phyloP scores from a whole-genome alignment of 2,113 vertebrate species.

The Passer montanus region DNA sequence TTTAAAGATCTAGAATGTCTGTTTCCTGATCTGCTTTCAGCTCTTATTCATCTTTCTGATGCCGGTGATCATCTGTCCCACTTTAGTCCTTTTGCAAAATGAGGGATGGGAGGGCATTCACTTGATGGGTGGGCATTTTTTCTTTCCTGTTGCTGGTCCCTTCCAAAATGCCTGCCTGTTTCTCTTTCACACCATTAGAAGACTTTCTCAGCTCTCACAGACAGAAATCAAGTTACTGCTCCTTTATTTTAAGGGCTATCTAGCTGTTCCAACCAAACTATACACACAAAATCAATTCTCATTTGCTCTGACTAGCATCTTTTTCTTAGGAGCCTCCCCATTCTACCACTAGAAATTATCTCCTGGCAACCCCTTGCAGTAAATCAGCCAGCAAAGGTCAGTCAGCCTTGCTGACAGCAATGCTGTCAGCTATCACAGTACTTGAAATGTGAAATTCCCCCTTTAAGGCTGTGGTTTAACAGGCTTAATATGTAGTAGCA shows the following conservation, averaged over 20 bases:
- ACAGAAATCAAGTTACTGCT: not conserved
- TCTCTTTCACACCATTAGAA: not conserved
- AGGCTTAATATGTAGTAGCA: not conserved
- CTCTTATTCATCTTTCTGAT: not conserved
- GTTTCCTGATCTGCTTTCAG: not conserved
- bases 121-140: not conserved
- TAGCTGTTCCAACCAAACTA: not conserved
- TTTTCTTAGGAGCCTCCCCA: not conserved
- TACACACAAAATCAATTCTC: not conserved
- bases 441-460: not conserved
- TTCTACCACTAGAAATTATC: not conserved
- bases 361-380: not conserved
- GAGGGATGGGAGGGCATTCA: accelerated
- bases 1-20: not conserved
- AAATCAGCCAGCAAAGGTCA: not conserved
- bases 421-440: not conserved
- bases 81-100: not conserved
- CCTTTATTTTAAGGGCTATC: not conserved
- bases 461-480: not conserved
- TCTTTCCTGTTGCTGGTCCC: not conserved
- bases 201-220: not conserved
- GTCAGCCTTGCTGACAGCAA: not conserved
- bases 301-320: not conserved
- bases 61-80: not conserved
- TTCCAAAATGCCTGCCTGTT: not conserved